A percentile compares a stretch with the other conserved stretches of the same genome.
These are phyloP conservation scores for Acrocera orbiculus DNA, from an alignment of 2,888 invertebrate genomes.

Conservation along the genomic window DNA sequence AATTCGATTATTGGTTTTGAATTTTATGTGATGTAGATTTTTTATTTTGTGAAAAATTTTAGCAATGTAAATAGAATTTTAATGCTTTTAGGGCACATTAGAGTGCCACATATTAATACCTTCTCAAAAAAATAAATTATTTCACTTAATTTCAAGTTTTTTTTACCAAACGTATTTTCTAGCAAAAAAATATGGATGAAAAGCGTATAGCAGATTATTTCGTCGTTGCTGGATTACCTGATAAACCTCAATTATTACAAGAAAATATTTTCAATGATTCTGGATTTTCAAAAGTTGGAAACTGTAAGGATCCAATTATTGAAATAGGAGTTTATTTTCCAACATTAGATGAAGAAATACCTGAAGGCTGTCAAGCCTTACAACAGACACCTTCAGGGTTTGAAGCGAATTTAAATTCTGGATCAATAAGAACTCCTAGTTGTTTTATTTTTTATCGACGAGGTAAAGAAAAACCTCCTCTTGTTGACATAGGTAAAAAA, in stretches of 20 bases:
- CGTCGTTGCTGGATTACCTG: constrained; percentile 89
- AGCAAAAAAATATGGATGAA: constrained; percentile 49
- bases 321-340: constrained; percentile 88
- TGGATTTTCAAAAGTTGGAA: constrained; percentile 62
- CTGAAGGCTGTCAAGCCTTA: constrained; percentile 49
- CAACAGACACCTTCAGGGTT: constrained; percentile 71
- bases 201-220: constrained; percentile 92
- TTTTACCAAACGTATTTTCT: not conserved
- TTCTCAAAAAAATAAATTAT: too few relatives aligned
- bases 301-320: constrained; percentile 82
- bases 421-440: constrained; percentile 81
- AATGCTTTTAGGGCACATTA: too few relatives aligned
- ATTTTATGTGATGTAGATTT: too few relatives aligned
- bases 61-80: too few relatives aligned
- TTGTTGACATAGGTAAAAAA: constrained; percentile 91
- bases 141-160: too few relatives aligned
- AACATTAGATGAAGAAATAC: constrained; percentile 66
- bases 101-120: too few relatives aligned
- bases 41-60: too few relatives aligned
- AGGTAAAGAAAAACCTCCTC: constrained; percentile 86
- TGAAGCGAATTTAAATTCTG: constrained; percentile 92
- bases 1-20: too few relatives aligned
- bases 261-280: constrained; percentile 56
- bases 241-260: constrained; percentile 57
- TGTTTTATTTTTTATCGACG: constrained; percentile 84